Conservation (phyloP, 1,140 invertebrate genomes). For the Drosophila bipectinata region DNA sequence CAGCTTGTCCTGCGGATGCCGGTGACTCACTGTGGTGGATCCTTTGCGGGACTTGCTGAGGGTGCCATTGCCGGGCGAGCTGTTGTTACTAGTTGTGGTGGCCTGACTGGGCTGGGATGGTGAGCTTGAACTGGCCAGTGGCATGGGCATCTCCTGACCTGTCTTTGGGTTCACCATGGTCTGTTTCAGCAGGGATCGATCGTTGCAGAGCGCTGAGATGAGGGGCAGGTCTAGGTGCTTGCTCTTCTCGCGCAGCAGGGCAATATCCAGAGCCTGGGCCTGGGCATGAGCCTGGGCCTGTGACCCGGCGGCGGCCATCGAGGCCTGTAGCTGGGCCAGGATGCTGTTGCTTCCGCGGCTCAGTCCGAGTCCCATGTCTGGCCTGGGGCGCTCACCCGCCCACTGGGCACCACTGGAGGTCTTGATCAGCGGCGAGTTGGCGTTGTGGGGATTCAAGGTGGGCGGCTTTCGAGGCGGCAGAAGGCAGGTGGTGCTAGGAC, state of each 20-base stretch:
- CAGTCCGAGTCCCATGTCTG: slow-evolving; percentile 55
- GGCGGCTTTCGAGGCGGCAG: slow-evolving; percentile 69
- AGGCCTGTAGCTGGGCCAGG: slow-evolving; percentile 75
- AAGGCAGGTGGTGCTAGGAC: slow-evolving; percentile 42
- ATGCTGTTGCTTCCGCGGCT: slow-evolving; percentile 69
- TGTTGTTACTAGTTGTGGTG: slow-evolving; percentile 17
- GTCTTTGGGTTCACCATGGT: slow-evolving; percentile 91
- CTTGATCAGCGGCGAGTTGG: slow-evolving; percentile 72
- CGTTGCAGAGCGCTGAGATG: slow-evolving; percentile 95
- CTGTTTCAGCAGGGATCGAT: slow-evolving; percentile 92
- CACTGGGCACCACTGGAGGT: slow-evolving; percentile 80
- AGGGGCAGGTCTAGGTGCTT: slow-evolving; percentile 93
- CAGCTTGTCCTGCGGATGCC: slow-evolving; percentile 85
- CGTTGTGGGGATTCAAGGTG: slow-evolving; percentile 65
- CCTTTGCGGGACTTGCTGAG: slow-evolving; percentile 86
- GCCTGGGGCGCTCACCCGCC: slow-evolving; percentile 73
- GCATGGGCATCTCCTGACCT: slow-evolving; percentile 13
- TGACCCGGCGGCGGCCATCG: slow-evolving; percentile 44
- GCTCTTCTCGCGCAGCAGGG: slow-evolving; percentile 92
- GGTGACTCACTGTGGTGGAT: slow-evolving; percentile 85
- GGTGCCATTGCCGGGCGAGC: slow-evolving; percentile 59
- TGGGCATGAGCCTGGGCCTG: slow-evolving; percentile 27
- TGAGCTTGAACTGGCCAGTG: slow-evolving; percentile 2
- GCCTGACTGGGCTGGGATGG: neutral
- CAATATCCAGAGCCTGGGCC: slow-evolving; percentile 88